Base-by-base conservation (phyloP, 2,113 vertebrate genomes). In the Platysteira castanea region DNA sequence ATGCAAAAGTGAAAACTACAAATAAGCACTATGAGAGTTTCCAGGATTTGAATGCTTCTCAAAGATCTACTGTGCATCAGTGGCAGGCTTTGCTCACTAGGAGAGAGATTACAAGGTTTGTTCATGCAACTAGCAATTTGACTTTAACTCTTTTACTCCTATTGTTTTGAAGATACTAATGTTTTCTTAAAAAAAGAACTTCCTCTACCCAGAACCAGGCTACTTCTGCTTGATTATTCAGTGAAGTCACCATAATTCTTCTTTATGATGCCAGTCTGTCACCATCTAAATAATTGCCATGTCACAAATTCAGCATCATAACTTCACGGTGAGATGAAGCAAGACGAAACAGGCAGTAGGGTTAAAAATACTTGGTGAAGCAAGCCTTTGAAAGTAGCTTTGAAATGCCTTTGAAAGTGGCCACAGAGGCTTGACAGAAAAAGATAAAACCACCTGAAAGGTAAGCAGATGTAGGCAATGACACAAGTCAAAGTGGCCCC, bases 251-350 rank as follows among this genome's bases (percentile, higher is more conserved):
- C 70, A 39, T 71, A 90, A 93, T 94, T 89, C 61, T 93, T 42
- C 79, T 97, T 97, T 93, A 96, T 7, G n/a, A 95, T 67, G 47
- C 74, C 63, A 88, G 37, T 84, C 94, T 95, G 91, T 90, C 97
- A 88, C 91, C 54, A 70, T 95, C 56, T 95, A 97, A 96, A 96
- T 95, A 78, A 97, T 52, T 77, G n/a, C 64, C 16, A 2, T 52
- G 83, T 82, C 90, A 80, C 89, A 97, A 97, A 97, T 96, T 74
- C 27, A 42, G 83, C 84, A 76, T 94, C 91, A 56, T 76, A 94
- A 89, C 80, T 96, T 97, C 69, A 94, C 8, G 6, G 50, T 37
- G 70, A 84, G 24, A 86, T 70, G 85, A 63, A 93, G 84, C 68
- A 93, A 85, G 76, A 83, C 39, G 90, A 87, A 90, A 94, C 33